Evolutionary conservation across 2,797 vertebrate species (phyloP).

Genomic region (Myotis myotis): DNA sequence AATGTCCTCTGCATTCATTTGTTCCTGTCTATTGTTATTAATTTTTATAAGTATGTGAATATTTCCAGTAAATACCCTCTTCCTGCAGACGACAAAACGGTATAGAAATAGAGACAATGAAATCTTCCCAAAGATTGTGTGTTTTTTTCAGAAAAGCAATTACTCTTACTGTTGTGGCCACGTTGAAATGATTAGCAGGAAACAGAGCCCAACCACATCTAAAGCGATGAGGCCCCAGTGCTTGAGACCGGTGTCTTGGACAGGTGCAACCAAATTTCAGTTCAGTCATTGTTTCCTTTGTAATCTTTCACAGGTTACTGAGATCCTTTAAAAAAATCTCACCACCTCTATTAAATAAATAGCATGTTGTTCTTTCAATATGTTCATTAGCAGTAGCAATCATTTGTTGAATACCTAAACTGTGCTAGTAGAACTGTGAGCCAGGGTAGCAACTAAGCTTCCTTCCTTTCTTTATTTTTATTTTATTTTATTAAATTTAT

Average conservation of each 20-base stretch:
- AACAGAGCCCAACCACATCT: background rate
- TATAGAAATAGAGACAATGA: background rate
- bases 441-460: background rate
- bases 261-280: background rate
- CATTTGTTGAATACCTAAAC: background rate
- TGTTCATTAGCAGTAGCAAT: background rate
- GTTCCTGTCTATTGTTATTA: background rate
- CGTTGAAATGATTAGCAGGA: background rate
- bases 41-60: background rate
- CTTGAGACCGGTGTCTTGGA: background rate
- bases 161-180: background rate
- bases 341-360: background rate
- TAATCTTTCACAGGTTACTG: background rate
- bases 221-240: background rate
- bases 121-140: background rate
- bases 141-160: background rate
- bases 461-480: background rate
- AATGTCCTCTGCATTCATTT: background rate
- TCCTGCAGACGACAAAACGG: background rate
- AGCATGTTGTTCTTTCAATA: background rate
- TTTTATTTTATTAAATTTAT: too few relatives aligned
- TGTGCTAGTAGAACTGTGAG: background rate
- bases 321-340: background rate
- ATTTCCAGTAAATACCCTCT: background rate
- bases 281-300: background rate